These are phyloP conservation scores for Epizoanthus illoricatus DNA, from an alignment of 92 coral and sea anemone genomes.

Conservation along the genomic window DNA sequence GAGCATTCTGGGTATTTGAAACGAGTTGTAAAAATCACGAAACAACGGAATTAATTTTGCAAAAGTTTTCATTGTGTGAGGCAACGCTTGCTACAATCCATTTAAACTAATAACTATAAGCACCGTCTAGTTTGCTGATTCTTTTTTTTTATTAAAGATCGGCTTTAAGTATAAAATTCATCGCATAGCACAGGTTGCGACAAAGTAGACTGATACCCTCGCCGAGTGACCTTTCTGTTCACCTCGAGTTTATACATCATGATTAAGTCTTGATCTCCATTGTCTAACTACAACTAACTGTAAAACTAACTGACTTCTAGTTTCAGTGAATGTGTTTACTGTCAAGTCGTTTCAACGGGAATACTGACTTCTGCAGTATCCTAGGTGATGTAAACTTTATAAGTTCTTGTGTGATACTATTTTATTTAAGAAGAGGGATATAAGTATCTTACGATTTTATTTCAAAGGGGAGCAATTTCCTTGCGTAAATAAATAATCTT, in stretches of 20 bases:
- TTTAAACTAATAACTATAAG: too few relatives aligned
- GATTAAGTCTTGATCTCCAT: conserved; percentile 1
- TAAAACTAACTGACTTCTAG: background rate
- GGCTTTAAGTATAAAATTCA: too few relatives aligned
- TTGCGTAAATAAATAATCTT: conserved; percentile 15
- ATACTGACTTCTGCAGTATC: background rate
- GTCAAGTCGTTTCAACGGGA: background rate
- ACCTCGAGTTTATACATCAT: background rate
- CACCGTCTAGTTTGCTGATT: too few relatives aligned
- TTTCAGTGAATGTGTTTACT: conserved; percentile 6
- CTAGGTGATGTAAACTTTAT: background rate
- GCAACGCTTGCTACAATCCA: too few relatives aligned
- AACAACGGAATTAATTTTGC: too few relatives aligned
- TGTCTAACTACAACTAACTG: conserved; percentile 1
- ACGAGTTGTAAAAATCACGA: too few relatives aligned
- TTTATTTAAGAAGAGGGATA: background rate
- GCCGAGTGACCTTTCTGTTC: conserved; percentile 20
- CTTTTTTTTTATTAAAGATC: too few relatives aligned
- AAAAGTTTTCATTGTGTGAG: too few relatives aligned
- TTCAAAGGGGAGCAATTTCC: background rate
- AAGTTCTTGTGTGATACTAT: background rate
- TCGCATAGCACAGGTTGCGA: too few relatives aligned
- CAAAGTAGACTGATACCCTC: background rate
- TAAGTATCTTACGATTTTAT: background rate
- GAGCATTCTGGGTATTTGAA: too few relatives aligned